These are phyloP conservation scores for Cynaeus angustus DNA, from an alignment of 2,888 invertebrate genomes.

Conservation along the genomic window DNA sequence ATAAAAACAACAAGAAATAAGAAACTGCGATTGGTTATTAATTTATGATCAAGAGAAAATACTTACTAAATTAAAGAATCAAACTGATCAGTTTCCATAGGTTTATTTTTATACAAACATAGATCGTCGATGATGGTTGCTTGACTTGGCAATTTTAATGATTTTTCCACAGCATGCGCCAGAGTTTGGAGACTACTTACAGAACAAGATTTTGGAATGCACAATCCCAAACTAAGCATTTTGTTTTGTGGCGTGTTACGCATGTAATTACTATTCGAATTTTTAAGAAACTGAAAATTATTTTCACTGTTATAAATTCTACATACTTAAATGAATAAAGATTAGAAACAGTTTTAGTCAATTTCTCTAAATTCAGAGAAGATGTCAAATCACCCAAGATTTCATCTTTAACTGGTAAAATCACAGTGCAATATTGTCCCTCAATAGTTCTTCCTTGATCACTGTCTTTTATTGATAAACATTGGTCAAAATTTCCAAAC, in stretches of 20 bases:
- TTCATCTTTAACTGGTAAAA: no score
- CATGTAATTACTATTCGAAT: no score
- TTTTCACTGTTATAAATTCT: no score
- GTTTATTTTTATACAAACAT: background rate
- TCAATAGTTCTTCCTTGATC: background rate
- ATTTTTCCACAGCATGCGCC: background rate
- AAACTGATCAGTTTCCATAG: background rate
- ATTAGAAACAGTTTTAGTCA: no score
- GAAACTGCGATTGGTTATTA: background rate
- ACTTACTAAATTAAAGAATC: background rate
- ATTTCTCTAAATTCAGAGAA: no score
- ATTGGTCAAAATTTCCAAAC: slow-evolving; percentile 9
- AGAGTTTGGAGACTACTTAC: background rate
- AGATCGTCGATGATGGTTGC: background rate
- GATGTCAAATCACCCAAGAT: no score
- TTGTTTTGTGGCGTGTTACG: background rate
- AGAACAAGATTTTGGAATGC: slow-evolving; percentile 5
- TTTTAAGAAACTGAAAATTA: no score
- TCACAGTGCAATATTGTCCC: slow-evolving; percentile 1
- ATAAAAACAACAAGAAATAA: background rate
- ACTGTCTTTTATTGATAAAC: background rate
- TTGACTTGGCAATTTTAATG: background rate
- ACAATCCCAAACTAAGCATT: background rate
- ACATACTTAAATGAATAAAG: no score
- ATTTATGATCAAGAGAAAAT: background rate